phyloP scores from a whole-genome alignment of 1,140 invertebrate species.

The Prorops nasuta region DNA sequence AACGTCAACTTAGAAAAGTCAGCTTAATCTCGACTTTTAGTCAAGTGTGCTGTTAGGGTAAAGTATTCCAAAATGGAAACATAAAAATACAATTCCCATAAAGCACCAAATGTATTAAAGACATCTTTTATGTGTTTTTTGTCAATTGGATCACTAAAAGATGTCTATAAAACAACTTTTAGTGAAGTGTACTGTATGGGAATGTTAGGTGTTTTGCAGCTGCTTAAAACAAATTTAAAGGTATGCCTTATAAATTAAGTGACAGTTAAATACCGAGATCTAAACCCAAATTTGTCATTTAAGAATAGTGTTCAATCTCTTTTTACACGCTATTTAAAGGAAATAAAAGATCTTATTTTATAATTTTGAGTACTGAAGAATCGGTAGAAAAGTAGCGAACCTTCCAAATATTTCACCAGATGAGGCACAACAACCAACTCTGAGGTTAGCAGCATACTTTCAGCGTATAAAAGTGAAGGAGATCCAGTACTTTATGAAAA shows the following conservation, averaged over 20 bases:
- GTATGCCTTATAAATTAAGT: constrained; percentile 51
- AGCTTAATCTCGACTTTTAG: too few species aligned
- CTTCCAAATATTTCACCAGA: constrained; percentile 63
- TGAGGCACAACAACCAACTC: constrained; percentile 64
- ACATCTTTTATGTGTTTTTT: too few species aligned
- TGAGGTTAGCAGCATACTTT: constrained; percentile 79
- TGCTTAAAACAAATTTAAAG: constrained; percentile 86
- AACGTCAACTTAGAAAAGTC: too few species aligned
- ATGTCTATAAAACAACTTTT: too few species aligned
- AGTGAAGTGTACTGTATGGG: too few species aligned
- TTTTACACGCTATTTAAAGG: constrained; percentile 6
- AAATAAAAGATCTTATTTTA: constrained; percentile 11
- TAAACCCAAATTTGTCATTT: constrained; percentile 30
- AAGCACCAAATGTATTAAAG: too few species aligned
- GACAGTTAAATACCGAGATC: neutral
- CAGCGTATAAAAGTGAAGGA: constrained; percentile 86
- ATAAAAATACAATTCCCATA: too few species aligned
- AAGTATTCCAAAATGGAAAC: too few species aligned
- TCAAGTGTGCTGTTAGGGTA: too few species aligned
- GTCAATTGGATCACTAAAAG: too few species aligned
- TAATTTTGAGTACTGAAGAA: constrained; percentile 75
- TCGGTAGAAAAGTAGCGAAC: constrained; percentile 82
- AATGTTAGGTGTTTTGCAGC: constrained; percentile 78
- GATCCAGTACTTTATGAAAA: constrained; percentile 90
- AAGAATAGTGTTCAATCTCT: neutral